Percentiles rank a stretch among this genome's conserved stretches.
Conservation (phyloP, 1,140 invertebrate species). For the Drosophila ironensis region DNA sequence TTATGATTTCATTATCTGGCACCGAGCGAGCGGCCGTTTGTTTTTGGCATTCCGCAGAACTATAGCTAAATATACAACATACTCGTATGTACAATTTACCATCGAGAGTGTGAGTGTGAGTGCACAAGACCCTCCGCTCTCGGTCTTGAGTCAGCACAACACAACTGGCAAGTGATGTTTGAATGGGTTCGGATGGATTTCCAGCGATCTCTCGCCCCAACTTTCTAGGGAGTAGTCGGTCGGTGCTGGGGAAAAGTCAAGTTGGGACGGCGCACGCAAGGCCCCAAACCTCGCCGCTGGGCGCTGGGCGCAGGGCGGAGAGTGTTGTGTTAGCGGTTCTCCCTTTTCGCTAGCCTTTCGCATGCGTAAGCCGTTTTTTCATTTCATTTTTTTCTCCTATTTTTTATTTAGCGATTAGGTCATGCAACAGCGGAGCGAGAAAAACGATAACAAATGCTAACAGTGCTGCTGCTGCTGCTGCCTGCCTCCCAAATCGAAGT, state of each 20-base stretch:
- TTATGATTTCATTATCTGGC: conserved; percentile 66
- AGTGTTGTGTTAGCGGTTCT: conserved; percentile 30
- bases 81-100: too few species aligned
- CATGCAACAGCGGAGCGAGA: conserved; percentile 62
- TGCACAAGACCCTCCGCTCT: too few species aligned
- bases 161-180: too few species aligned
- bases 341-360: conserved; percentile 46
- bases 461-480: too few species aligned
- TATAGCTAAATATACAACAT: conserved; percentile 29
- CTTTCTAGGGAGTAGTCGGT: conserved; percentile 62
- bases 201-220: conserved; percentile 29
- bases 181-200: conserved; percentile 16
- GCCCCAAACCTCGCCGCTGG: conserved; percentile 18
- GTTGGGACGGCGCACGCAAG: conserved; percentile 45
- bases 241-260: conserved; percentile 29
- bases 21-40: conserved; percentile 29
- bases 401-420: conserved; percentile 73
- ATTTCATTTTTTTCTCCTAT: conserved; percentile 10
- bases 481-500: conserved; percentile 24
- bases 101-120: too few species aligned
- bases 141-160: conserved; percentile 26
- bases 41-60: conserved; percentile 39
- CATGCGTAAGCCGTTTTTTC: conserved; percentile 40
- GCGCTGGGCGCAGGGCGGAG: too few species aligned
- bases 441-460: conserved; percentile 47